phyloP scores from a whole-genome alignment of 2,797 vertebrate genomes.

The Aselliscus stoliczkanus region DNA sequence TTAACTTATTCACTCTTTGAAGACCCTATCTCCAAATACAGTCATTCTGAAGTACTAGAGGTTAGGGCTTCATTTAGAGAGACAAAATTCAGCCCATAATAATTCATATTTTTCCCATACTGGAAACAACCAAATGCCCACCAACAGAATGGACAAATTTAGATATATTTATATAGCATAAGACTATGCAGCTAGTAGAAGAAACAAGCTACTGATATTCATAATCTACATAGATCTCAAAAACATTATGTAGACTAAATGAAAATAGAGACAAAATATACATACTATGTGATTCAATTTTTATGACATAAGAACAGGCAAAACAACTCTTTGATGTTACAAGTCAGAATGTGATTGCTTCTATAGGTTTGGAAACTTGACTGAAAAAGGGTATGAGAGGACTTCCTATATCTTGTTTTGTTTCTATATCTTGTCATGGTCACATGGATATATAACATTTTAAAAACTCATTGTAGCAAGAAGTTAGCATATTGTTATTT shows the following conservation, averaged over 20 bases:
- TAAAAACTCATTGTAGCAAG: background rate
- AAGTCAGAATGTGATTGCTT: background rate
- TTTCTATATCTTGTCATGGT: too few species aligned
- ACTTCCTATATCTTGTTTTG: background rate
- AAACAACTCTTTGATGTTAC: background rate
- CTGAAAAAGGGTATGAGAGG: background rate
- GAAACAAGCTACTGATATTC: background rate
- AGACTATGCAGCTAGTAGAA: background rate
- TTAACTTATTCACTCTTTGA: background rate
- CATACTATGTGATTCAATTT: background rate
- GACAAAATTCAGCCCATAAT: background rate
- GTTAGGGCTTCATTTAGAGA: background rate
- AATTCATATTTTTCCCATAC: background rate
- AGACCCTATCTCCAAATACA: background rate
- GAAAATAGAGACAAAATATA: background rate
- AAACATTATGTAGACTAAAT: background rate
- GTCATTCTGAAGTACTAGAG: background rate
- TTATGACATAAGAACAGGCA: background rate
- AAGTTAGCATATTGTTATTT: background rate
- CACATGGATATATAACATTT: background rate
- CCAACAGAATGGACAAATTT: background rate
- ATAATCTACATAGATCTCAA: background rate
- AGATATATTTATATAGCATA: background rate
- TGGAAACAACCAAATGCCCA: background rate
- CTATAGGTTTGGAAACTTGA: background rate